Evolutionary conservation across 2,888 invertebrate genomes (phyloP), one percentile per base, ranked within the genome.

Genomic region (Leucophenga montana): DNA sequence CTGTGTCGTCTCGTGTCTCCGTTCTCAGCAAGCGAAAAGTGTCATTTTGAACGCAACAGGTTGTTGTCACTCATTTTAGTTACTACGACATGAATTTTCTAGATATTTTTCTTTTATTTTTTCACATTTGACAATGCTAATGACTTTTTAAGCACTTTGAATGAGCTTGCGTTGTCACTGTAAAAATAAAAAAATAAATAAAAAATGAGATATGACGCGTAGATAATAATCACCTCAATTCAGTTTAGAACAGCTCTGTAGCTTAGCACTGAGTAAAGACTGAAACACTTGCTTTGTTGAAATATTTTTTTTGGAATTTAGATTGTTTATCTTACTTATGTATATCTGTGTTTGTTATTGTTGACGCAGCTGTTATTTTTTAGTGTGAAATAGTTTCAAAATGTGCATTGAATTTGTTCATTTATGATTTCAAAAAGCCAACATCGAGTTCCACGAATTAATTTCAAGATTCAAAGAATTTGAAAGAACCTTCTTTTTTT

Each of bases 71-170:
- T 59, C 31, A 31, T 59, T 59, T 39, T 39, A 39, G 39, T 1
- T 11, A 39, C 11, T 11, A 39, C 39, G 1, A 39, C 8, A 39
- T 11, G 39, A 39, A 1, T 39, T 14, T 59, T 59, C 16, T 33
- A 16, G 16, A 31, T 13, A 27, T 59, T 11, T 31, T 33, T 33
- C 13, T n/a, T n/a, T 8, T 11, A 13, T 16, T n/a, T n/a, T 8
- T 11, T 11, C 6, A 22, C 1, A 56, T n/a, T 22, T 56, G 56
- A 56, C 56, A 27, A n/a, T 20, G 27, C 56, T 59, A 59, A 59
- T 59, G 59, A 59, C 59, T 59, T 59, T 59, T 59, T 59, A 59
- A 59, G 59, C 16, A 59, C 31, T 27, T 59, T n/a, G 27, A 31
- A 59, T 59, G n/a, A 56, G 56, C 50, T 8, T 6, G 39, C 9